Conservation (phyloP, 2,797 vertebrate species). For the Amazona ochrocephala region DNA sequence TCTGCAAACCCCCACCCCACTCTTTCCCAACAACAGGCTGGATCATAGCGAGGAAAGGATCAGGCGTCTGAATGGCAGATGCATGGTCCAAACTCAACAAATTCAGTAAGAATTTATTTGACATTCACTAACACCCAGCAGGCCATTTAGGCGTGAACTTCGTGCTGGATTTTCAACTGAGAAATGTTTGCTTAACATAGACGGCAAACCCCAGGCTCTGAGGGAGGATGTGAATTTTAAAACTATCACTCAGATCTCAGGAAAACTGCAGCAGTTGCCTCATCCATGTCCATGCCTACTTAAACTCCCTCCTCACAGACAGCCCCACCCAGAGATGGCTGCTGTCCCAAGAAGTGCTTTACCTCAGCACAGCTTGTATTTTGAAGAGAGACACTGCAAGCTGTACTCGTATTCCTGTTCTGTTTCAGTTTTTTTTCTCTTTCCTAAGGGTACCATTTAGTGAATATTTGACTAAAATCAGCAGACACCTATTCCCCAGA, state of each 20-base stretch:
- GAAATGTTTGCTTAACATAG: not conserved
- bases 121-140: not conserved
- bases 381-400: not conserved
- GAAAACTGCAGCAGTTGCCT: conserved; percentile 20
- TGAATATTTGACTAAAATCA: not conserved
- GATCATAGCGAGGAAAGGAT: not conserved
- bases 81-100: fast-evolving
- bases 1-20: fast-evolving
- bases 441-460: not conserved
- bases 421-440: not conserved
- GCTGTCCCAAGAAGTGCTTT: not conserved
- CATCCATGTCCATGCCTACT: not conserved
- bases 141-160: not conserved
- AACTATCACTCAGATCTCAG: conserved; percentile 3
- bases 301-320: conserved; percentile 26
- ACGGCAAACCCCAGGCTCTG: not conserved
- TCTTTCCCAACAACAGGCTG: not conserved
- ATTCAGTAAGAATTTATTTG: not conserved
- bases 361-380: conserved; percentile 15
- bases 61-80: not conserved
- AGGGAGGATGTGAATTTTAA: conserved; percentile 10
- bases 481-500: conserved; percentile 10
- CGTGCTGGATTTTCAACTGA: not conserved
- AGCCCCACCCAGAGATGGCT: conserved; percentile 52
- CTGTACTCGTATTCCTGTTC: not conserved